Evolutionary conservation across 2,888 invertebrate genomes (phyloP), one percentile per base, ranked within the genome.

Genomic region (Phanerotoma sp.): DNA sequence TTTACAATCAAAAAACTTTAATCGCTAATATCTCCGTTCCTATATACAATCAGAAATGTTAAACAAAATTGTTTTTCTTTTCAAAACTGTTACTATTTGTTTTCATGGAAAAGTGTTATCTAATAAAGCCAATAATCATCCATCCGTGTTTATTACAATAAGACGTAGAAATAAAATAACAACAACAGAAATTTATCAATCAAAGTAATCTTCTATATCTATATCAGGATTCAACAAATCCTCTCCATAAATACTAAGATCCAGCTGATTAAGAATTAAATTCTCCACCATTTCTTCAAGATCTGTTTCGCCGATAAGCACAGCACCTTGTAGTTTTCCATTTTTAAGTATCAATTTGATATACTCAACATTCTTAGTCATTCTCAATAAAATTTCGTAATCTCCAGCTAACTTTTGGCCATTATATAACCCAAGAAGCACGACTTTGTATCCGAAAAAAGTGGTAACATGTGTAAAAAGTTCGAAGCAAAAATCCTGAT

Each of bases 181-280:
- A n/a, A n/a, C n/a, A n/a, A n/a, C n/a, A n/a, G n/a, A n/a, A n/a
- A n/a, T n/a, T n/a, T n/a, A 13, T 78, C 78, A 98, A 83, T 99
- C 99, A 85, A 99, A 99, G 80, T 95, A 99, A 81, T 99, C 99
- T 78, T 98, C 98, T 70, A 99, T 93, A 75, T 99, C 98, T 71
- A 99, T 90, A 74, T 92, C 85, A 16, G 97, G 96, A 82, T 99
- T 89, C 7, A 99, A 82, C 65, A 99, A 86, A 77, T 96, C 90
- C 76, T 96, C 93, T 52, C 94, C 96, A 77, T 89, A 91, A 9
- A 85, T 82, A 51, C 88, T 87, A 55, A 99, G 80, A 80, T 98
- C 96, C 56, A 95, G 83, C 74, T 95, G 90, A 81, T 98, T 94
- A 28, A 98, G 81, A 70, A 99, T 98, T 57, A 99, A 82, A 81